These are phyloP conservation scores for Diorhabda elongata DNA, from an alignment of 1,140 invertebrate genomes.

Conservation along the genomic window DNA sequence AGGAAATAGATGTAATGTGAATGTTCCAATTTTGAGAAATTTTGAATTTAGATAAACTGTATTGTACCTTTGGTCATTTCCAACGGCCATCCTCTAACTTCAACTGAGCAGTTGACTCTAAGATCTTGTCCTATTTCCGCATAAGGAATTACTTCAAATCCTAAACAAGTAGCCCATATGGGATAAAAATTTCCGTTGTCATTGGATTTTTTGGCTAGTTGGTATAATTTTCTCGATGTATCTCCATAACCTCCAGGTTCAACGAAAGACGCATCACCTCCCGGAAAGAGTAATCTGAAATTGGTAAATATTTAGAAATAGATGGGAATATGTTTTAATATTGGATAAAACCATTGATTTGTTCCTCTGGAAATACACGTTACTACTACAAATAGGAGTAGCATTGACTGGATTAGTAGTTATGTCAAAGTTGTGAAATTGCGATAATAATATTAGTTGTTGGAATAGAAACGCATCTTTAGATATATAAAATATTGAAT, in stretches of 20 bases:
- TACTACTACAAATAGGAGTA: too few relatives aligned
- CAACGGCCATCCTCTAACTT: slow-evolving; percentile 25
- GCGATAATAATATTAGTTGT: too few relatives aligned
- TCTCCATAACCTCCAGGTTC: slow-evolving; percentile 65
- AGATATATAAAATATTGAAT: too few relatives aligned
- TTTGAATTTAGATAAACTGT: neutral
- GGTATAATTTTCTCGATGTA: slow-evolving; percentile 64
- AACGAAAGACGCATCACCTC: slow-evolving; percentile 65
- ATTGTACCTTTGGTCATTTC: neutral
- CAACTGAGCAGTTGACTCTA: slow-evolving; percentile 57
- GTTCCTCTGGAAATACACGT: too few relatives aligned
- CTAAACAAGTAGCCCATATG: slow-evolving; percentile 83
- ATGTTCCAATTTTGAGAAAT: neutral
- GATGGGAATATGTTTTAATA: too few relatives aligned
- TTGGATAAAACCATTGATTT: too few relatives aligned
- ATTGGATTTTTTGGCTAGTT: slow-evolving; percentile 66
- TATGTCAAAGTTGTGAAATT: too few relatives aligned
- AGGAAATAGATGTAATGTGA: neutral
- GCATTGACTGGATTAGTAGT: too few relatives aligned
- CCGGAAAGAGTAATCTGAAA: slow-evolving; percentile 69
- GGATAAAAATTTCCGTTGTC: slow-evolving; percentile 72
- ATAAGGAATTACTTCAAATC: slow-evolving; percentile 79
- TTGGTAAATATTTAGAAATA: too few relatives aligned
- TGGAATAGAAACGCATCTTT: too few relatives aligned
- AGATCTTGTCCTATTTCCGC: slow-evolving; percentile 58